Evolutionary conservation across 2,797 vertebrate genomes (phyloP), one percentile per base, ranked within the genome.

Genomic region (Phoeniculus purpureus): DNA sequence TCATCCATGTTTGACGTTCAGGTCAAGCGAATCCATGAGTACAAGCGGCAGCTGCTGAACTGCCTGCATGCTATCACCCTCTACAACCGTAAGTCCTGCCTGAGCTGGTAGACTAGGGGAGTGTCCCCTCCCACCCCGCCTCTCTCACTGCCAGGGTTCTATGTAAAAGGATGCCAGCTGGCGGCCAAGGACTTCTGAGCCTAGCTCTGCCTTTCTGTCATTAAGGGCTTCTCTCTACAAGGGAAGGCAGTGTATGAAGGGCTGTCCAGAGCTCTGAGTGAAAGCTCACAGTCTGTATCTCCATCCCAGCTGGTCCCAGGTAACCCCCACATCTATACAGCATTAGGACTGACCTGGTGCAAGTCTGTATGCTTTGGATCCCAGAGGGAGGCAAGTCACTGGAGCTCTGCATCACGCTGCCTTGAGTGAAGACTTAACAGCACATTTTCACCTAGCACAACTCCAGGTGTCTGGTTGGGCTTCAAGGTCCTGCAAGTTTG

Each of bases 21-120:
- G 1, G 98, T 98, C 83, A 99, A 99, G 96, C 96, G 98, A 91
- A 98, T 98, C 94, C 98, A 98, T 1, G 98, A 98, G 90, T 98
- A 98, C 91, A 98, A 98, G 95, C 96, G 98, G 78, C 98, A 98
- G 22, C 96, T 98, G 58, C 97, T 98, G 59, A 98, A 98, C 95
- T 98, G 98, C 92, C 97, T 98, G 66, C 98, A 98, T 3, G 82
- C 98, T 17, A 93, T 98, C 97, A 98, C 98, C 12, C 96, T 98
- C 66, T 98, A 98, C 87, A 98, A 98, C 96, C 96, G 98, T 98
- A 92, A 98, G 98, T 97, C 21, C 58, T 76, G 72, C 64, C 50
- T 25, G 21, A 27, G 67, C 45, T 75, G 29, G 11, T 45, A 3
- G 47, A 21, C 17, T 48, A 20, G 29, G 43, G 25, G n/a, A n/a